phyloP scores from a whole-genome alignment of 2,888 invertebrate species.

The Conchocele bisecta region DNA sequence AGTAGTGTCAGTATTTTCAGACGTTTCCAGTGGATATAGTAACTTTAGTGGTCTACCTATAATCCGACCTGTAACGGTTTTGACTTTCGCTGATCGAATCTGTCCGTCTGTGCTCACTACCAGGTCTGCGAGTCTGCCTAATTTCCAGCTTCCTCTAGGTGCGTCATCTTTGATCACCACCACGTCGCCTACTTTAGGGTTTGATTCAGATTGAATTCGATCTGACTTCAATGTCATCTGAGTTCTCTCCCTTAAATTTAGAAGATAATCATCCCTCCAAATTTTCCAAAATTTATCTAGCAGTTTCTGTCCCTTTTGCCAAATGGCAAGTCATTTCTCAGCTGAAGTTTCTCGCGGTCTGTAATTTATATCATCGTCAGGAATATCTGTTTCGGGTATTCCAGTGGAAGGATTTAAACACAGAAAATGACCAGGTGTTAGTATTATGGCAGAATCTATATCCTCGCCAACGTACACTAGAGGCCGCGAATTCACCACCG shows the following conservation, averaged over 20 bases:
- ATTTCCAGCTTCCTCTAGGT: conserved; percentile 17
- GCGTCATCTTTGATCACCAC: conserved; percentile 20
- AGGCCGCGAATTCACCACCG: conserved; percentile 19
- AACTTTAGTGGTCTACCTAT: not conserved
- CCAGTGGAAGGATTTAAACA: conserved; percentile 5
- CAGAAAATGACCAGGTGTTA: conserved; percentile 16
- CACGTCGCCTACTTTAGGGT: conserved; percentile 1
- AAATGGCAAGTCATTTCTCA: conserved; percentile 7
- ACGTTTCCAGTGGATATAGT: not conserved
- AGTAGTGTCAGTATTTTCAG: too few species aligned
- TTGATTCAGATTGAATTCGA: not conserved
- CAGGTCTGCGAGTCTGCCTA: conserved; percentile 7
- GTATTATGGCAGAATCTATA: not conserved
- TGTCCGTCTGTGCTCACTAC: not conserved
- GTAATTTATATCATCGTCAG: conserved; percentile 11
- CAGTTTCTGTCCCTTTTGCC: conserved; percentile 20
- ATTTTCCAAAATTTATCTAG: conserved; percentile 11
- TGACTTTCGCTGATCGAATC: conserved; percentile 4
- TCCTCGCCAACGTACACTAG: conserved; percentile 9
- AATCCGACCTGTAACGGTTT: not conserved
- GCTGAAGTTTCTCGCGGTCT: not conserved
- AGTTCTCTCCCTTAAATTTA: conserved; percentile 3
- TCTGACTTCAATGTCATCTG: not conserved
- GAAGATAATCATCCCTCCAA: conserved; percentile 6
- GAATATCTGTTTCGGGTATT: not conserved